Percentiles rank a stretch among this genome's conserved stretches.
Conservation (phyloP, 2,888 invertebrate species). For the Phasia obesa region DNA sequence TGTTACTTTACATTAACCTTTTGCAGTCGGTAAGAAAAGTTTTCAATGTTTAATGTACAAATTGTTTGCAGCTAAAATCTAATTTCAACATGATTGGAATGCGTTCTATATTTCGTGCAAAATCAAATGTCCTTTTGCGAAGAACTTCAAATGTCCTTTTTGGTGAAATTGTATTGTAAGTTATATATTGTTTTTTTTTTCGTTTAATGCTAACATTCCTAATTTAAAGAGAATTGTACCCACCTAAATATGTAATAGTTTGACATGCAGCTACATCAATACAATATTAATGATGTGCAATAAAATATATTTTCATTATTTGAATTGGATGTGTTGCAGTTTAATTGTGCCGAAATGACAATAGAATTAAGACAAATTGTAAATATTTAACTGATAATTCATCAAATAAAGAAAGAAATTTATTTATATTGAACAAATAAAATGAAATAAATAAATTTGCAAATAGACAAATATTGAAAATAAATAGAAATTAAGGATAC, state of each 20-base stretch:
- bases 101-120: no score
- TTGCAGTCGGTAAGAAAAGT: no score
- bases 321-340: no score
- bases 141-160: no score
- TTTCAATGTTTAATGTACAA: no score
- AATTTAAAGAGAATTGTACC: not conserved
- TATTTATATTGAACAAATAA: conserved; percentile 41
- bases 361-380: conserved; percentile 27
- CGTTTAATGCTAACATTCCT: not conserved
- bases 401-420: conserved; percentile 47
- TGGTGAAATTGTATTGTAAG: no score
- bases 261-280: not conserved
- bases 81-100: no score
- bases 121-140: no score
- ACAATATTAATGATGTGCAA: not conserved
- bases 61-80: no score
- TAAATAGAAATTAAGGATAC: conserved; percentile 57
- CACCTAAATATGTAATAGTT: not conserved
- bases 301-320: conserved; percentile 43
- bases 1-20: no score
- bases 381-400: conserved; percentile 61
- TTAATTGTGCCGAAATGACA: no score
- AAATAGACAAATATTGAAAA: conserved; percentile 39
- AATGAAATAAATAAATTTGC: conserved; percentile 17
- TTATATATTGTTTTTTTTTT: no score